Evolutionary conservation across 2,797 vertebrate genomes (phyloP), one percentile per base, ranked within the genome.

Genomic region (Spinibarbus caldwelli): DNA sequence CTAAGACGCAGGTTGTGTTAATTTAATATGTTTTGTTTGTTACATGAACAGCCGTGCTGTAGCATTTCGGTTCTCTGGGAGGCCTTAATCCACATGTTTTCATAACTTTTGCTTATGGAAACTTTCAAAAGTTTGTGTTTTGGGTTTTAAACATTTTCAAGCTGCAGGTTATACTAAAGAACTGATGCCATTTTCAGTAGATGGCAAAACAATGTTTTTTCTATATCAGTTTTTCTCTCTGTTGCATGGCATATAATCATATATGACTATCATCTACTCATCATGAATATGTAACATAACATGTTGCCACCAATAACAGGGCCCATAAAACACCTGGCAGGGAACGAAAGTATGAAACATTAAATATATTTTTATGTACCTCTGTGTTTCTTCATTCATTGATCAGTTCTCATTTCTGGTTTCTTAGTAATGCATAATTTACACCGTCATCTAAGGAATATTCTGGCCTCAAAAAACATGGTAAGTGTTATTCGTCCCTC

Each of bases 1-100:
- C 80, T 95, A 92, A 96, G 82, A 26, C 4, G 23, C 43, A 31
- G 15, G 17, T 19, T 64, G 6, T 43, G 57, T 64, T 64, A 52
- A 29, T n/a, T 5, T 82, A 59, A 17, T 43, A 49, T n/a, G 41
- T 73, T 85, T 75, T 72, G 52, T 64, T 23, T 78, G 49, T 87
- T 75, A 72, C 62, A 19, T 64, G 12, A 47, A 36, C 66, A 79
- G 76, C 21, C 31, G 2, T 62, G 59, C 45, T 54, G 80, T 81
- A 83, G 76, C 85, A 77, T 83, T 79, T 80, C 45, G 10, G 7
- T 76, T 62, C 70, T 75, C 83, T 43, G 26, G 23, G 72, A 78
- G 80, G 78, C 85, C 87, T 88, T 86, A 86, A 57, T 80, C 36
- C 8, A 49, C 52, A 52, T 54, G n/a, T 31, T 77, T 80, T 72